Evolutionary conservation across 2,113 vertebrate species (phyloP).

Genomic region (Kryptolebias marmoratus): DNA sequence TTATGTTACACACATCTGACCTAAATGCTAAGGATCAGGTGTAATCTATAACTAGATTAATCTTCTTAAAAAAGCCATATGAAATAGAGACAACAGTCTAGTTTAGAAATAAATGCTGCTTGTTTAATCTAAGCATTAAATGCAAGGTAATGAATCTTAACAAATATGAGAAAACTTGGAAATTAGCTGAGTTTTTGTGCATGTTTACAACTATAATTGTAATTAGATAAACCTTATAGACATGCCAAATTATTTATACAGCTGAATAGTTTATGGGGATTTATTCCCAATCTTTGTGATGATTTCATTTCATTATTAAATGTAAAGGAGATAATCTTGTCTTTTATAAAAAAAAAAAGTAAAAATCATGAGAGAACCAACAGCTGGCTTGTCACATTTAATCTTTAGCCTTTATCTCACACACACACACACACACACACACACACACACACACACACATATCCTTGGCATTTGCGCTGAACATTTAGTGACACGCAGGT

Average conservation of each 20-base stretch:
- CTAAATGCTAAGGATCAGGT: background rate
- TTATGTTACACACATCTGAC: background rate
- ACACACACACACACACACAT: constrained; percentile 1
- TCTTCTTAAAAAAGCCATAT: background rate
- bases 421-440: constrained; percentile 2
- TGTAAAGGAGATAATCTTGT: background rate
- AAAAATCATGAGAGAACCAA: constrained; percentile 38
- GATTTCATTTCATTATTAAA: too few species aligned
- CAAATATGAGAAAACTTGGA: too few species aligned
- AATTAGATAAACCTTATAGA: too few species aligned
- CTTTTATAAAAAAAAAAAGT: background rate
- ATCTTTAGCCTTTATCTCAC: constrained; percentile 45
- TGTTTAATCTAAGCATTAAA: background rate
- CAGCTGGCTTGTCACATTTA: constrained; percentile 57
- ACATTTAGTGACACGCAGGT: background rate
- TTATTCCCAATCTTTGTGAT: too few species aligned
- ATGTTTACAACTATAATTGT: background rate
- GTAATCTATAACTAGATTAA: background rate
- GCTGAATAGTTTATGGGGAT: too few species aligned
- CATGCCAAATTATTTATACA: too few species aligned
- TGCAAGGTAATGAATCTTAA: too few species aligned
- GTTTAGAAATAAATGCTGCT: background rate
- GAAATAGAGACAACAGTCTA: background rate
- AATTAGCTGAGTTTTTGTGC: background rate
- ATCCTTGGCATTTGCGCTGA: background rate